These are phyloP conservation scores for Incurvaria masculella DNA, from an alignment of 2,888 invertebrate species.

Conservation along the genomic window DNA sequence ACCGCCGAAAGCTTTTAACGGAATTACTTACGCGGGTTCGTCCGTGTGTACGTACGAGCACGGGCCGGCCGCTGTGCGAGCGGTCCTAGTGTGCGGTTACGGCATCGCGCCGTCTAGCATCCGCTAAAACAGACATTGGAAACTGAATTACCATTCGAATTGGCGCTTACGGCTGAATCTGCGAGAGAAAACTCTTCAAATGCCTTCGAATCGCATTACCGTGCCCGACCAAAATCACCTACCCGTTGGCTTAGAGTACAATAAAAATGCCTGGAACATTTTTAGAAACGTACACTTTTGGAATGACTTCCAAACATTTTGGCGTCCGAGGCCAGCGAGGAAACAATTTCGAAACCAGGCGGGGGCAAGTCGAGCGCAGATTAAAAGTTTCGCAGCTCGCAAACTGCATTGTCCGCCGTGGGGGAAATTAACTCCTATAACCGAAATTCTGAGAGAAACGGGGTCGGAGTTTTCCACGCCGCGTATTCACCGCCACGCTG, in stretches of 20 bases:
- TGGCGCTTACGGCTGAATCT: not conserved
- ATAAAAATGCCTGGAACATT: not conserved
- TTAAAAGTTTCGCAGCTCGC: slow-evolving; percentile 48
- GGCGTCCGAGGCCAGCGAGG: not conserved
- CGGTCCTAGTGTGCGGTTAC: not conserved
- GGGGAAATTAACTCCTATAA: slow-evolving; percentile 50
- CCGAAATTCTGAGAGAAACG: not conserved
- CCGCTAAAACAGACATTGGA: not conserved
- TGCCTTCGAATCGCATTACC: not conserved
- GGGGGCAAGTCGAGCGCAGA: slow-evolving; percentile 17
- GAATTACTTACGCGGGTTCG: slow-evolving; percentile 37
- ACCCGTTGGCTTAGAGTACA: too few species aligned
- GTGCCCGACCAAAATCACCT: not conserved
- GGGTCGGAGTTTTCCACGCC: not conserved
- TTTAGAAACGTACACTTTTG: not conserved
- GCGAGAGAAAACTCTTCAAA: not conserved
- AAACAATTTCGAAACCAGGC: too few species aligned
- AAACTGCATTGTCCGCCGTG: slow-evolving; percentile 43
- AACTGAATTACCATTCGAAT: not conserved
- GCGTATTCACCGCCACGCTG: not conserved
- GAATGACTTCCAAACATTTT: not conserved
- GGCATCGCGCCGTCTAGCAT: too few species aligned
- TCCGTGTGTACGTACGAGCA: too few species aligned
- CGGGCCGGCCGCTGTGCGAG: not conserved
- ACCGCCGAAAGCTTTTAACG: slow-evolving; percentile 40